Percentiles rank a stretch among this genome's conserved stretches.
Conservation (phyloP, 2,888 invertebrate genomes). For the Ptilodon capucinus region DNA sequence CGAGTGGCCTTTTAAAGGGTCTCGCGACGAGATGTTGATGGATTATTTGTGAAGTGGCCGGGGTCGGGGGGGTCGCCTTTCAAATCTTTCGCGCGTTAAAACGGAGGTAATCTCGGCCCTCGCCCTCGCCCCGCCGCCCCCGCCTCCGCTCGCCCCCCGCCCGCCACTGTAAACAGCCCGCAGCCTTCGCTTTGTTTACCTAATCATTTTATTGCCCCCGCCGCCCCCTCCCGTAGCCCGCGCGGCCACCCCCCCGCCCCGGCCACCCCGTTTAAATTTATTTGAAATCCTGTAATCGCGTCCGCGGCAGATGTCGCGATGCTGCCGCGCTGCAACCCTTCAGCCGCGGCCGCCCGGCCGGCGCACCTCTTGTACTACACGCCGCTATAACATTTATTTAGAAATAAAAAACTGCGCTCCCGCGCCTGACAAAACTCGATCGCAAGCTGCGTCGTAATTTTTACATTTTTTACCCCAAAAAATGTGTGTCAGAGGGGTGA, state of each 20-base stretch:
- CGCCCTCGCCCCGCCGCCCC: slow-evolving; percentile 29
- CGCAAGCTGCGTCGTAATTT: slow-evolving; percentile 76
- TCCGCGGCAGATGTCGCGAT: slow-evolving; percentile 56
- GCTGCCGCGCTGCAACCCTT: slow-evolving; percentile 49
- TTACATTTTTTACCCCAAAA: slow-evolving; percentile 75
- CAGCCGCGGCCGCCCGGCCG: slow-evolving; percentile 31
- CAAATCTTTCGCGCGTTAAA: slow-evolving; percentile 81
- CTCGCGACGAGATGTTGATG: slow-evolving; percentile 70
- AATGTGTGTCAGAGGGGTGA: slow-evolving; percentile 75
- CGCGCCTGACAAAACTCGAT: slow-evolving; percentile 71
- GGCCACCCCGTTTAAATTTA: slow-evolving; percentile 44
- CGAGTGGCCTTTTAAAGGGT: slow-evolving; percentile 59
- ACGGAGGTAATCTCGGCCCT: slow-evolving; percentile 75
- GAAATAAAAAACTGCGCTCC: slow-evolving; percentile 49
- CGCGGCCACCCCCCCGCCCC: slow-evolving; percentile 21
- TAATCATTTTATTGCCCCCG: slow-evolving; percentile 71
- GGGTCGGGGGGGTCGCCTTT: slow-evolving; percentile 67
- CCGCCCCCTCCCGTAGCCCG: slow-evolving; percentile 28
- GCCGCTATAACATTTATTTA: slow-evolving; percentile 62
- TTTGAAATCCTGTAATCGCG: slow-evolving; percentile 52
- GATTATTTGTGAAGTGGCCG: slow-evolving; percentile 80
- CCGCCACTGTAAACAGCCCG: slow-evolving; percentile 52
- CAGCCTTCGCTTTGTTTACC: slow-evolving; percentile 73
- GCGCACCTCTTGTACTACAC: slow-evolving; percentile 62
- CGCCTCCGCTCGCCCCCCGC: slow-evolving; percentile 22